A percentile compares a stretch with the other conserved stretches of the same genome.
phyloP scores from a whole-genome alignment of 2,113 vertebrate genomes.

The Tupaia tana region DNA sequence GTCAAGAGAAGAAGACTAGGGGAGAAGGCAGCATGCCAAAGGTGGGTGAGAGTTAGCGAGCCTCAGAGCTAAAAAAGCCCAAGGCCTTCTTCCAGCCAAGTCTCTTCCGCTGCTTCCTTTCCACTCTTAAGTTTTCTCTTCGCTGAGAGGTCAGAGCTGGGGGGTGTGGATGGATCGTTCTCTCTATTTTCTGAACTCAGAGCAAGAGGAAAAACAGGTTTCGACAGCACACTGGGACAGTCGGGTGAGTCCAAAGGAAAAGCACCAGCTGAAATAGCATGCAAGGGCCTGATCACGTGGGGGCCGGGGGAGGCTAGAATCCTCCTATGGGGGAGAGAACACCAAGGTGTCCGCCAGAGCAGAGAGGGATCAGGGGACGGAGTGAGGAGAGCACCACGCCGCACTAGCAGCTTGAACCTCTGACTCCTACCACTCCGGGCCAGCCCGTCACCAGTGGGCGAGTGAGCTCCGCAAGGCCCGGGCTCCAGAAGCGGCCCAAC shows the following conservation, averaged over 20 bases:
- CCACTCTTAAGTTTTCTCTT: not conserved
- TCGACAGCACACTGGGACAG: not conserved
- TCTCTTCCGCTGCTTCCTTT: not conserved
- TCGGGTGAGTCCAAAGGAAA: not conserved
- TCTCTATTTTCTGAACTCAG: slow-evolving; percentile 47
- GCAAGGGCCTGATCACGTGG: not conserved
- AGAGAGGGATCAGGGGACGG: not conserved
- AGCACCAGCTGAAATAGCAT: not conserved
- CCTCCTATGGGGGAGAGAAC: not conserved
- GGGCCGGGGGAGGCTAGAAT: not conserved
- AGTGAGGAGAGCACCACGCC: not conserved
- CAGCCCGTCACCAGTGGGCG: not conserved
- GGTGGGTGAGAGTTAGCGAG: not conserved
- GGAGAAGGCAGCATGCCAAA: not conserved
- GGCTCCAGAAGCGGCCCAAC: not conserved
- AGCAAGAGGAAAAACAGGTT: slow-evolving; percentile 40
- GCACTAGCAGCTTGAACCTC: not conserved
- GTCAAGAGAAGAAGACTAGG: slow-evolving; percentile 20
- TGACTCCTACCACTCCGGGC: not conserved
- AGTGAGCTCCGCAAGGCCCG: not conserved
- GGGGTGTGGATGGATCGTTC: not conserved
- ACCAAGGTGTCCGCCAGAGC: not conserved
- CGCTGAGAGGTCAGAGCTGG: not conserved
- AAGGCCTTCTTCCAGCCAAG: not conserved
- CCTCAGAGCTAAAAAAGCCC: not conserved